Base-by-base conservation (phyloP, 2,797 vertebrate genomes). In the Hyperoplus immaculatus region DNA sequence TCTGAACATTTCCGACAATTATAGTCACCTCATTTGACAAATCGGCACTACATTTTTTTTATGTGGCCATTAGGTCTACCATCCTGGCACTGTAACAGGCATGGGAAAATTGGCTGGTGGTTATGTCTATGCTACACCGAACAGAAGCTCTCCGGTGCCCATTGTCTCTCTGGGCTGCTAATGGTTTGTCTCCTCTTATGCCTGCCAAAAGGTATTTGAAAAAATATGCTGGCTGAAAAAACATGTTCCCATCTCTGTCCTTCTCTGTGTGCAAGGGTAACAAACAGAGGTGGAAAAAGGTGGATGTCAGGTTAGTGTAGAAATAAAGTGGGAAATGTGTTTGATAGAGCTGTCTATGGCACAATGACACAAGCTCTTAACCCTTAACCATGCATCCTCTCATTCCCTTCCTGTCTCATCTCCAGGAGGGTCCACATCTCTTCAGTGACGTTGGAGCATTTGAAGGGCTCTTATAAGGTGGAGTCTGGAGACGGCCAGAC, bases 341-440 rank as follows among this genome's bases (percentile, higher is more conserved):
- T 78, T 65, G 9, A 64, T 39, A 39, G 56, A 72, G 69, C 53
- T 56, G 41, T 80, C 69, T 5, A 61, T 67, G 64, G 58, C 15
- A 8, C 58, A 21, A 6, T 67, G 75, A 83, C 57, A 1, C 39
- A 69, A 12, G 68, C 55, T 47, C 59, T 82, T 80, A 42, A 71
- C 53, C 77, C 73, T 21, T 73, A 62, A 57, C 72, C 16, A 13
- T 74, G 55, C 42, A n/a, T 59, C 69, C 61, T 51, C 58, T 72
- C n/a, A 64, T 70, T 5, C 29, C 4, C 15, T 9, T 56, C n/a
- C 36, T 68, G 16, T 58, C 63, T 75, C 42, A 5, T 78, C 66
- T 75, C 69, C 94, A 99, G 98, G 81, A 97, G 98, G 59, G 98
- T 99, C 91, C 98, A 99, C 94, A 99, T 99, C 90, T 98, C 98